Percentiles rank a stretch among this genome's conserved stretches.
phyloP scores from a whole-genome alignment of 64 coral and sea anemone genomes.

The Stichodactyla mertensii region DNA sequence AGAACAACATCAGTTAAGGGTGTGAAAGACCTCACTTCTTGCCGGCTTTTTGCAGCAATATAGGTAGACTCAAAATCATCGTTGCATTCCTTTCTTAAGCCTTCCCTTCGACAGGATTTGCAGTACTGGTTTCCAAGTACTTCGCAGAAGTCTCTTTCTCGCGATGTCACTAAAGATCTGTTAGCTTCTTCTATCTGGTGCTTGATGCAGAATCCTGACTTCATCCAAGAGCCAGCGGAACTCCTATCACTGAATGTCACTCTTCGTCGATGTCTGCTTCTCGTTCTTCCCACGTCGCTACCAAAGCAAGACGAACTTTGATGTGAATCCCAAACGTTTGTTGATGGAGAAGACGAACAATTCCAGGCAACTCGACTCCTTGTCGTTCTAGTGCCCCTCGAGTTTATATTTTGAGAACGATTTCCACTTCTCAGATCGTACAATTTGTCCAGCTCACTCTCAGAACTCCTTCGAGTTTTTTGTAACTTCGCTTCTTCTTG shows the following conservation, averaged over 20 bases:
- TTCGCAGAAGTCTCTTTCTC: slow-evolving; percentile 18
- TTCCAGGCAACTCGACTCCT: not conserved
- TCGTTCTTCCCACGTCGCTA: not conserved
- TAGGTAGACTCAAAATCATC: not conserved
- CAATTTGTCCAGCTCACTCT: not conserved
- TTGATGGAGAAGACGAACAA: not conserved
- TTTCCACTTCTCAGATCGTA: not conserved
- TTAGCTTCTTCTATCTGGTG: not conserved
- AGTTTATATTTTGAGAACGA: not conserved
- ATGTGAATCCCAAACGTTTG: not conserved
- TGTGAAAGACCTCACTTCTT: not conserved
- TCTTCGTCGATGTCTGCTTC: not conserved
- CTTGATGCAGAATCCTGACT: not conserved
- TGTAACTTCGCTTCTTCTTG: not conserved
- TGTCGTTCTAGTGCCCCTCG: not conserved
- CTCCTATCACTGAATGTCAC: not conserved
- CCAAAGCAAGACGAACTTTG: not conserved
- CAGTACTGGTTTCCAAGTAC: slow-evolving; percentile 10
- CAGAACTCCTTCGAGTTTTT: not conserved
- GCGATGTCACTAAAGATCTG: not conserved
- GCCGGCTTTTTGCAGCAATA: not conserved
- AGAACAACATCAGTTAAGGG: slow-evolving; percentile 9
- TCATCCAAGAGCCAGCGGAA: not conserved
- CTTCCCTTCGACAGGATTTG: not conserved
- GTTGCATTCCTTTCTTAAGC: not conserved